These are phyloP conservation scores for Agonopterix arenella DNA, from an alignment of 2,888 invertebrate species.

Conservation along the genomic window DNA sequence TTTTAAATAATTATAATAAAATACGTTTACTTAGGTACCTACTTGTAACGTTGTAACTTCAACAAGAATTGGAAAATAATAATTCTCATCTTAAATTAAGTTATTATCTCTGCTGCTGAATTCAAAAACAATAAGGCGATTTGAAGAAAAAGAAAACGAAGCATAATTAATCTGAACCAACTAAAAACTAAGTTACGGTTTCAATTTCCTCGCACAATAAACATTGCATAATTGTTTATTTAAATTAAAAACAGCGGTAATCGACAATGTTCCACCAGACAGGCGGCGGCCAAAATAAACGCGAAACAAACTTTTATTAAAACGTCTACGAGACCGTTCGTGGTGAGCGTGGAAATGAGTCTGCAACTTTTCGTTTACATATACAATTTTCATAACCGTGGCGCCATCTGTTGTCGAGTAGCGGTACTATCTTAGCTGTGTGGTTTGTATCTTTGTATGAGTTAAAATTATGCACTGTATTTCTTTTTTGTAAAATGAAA, in stretches of 20 bases:
- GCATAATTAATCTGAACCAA: too few relatives aligned
- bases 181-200: too few relatives aligned
- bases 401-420: conserved; percentile 63
- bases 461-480: too few relatives aligned
- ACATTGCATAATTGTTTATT: conserved; percentile 17
- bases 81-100: neutral
- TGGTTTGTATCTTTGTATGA: neutral
- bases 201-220: neutral
- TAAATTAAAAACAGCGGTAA: conserved; percentile 41
- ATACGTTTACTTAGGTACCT: too few relatives aligned
- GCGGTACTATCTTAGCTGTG: conserved; percentile 35
- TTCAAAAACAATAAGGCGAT: too few relatives aligned
- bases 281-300: conserved; percentile 46
- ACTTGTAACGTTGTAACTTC: too few relatives aligned
- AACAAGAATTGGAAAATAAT: neutral
- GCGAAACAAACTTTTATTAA: conserved; percentile 55
- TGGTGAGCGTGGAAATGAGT: conserved; percentile 34
- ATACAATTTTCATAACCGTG: conserved; percentile 13
- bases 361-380: neutral
- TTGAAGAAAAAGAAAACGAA: too few relatives aligned
- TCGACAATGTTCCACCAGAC: conserved; percentile 27
- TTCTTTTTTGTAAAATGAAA: neutral
- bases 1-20: too few relatives aligned
- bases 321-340: conserved; percentile 39
- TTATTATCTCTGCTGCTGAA: neutral